Percentiles rank a stretch among this genome's conserved stretches.
Evolutionary conservation across 2,888 invertebrate species (phyloP).

Genomic region (Leptinotarsa tumamoca): DNA sequence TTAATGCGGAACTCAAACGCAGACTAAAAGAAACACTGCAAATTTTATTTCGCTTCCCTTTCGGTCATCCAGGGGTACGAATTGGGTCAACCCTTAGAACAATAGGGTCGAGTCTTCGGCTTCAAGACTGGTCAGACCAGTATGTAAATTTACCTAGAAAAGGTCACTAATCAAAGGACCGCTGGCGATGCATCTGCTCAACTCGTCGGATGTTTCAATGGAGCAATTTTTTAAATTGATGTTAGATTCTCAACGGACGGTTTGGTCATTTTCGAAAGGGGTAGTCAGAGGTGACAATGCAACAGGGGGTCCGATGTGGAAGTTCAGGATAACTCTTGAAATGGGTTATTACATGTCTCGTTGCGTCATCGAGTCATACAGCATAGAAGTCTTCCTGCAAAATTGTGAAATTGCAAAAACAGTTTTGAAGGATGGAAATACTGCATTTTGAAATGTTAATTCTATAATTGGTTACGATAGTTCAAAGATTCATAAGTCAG

Average conservation of each 20-base stretch:
- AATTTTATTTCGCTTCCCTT: conserved; percentile 28
- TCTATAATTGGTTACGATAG: too few relatives aligned
- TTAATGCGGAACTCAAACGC: conserved; percentile 20
- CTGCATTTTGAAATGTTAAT: too few relatives aligned
- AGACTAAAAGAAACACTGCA: conserved; percentile 25
- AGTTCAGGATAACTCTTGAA: not conserved
- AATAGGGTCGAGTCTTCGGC: conserved; percentile 52
- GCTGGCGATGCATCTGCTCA: conserved; percentile 46
- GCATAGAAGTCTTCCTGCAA: too few relatives aligned
- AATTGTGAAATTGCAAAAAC: too few relatives aligned
- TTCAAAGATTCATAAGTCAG: too few relatives aligned
- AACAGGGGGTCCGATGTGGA: conserved; percentile 3
- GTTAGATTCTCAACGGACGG: conserved; percentile 31
- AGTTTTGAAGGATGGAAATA: too few relatives aligned
- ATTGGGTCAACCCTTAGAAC: conserved; percentile 53
- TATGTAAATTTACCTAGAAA: conserved; percentile 58
- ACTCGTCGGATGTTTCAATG: conserved; percentile 33
- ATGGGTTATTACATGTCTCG: not conserved
- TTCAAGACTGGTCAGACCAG: conserved; percentile 60
- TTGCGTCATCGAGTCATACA: not conserved
- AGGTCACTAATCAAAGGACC: conserved; percentile 49
- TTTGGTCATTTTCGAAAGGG: conserved; percentile 36
- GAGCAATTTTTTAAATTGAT: conserved; percentile 31
- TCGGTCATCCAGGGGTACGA: conserved; percentile 46
- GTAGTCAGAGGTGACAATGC: conserved; percentile 20